Percentiles rank a stretch among this genome's conserved stretches.
Evolutionary conservation across 2,113 vertebrate species (phyloP).

Genomic region (Mola mola): DNA sequence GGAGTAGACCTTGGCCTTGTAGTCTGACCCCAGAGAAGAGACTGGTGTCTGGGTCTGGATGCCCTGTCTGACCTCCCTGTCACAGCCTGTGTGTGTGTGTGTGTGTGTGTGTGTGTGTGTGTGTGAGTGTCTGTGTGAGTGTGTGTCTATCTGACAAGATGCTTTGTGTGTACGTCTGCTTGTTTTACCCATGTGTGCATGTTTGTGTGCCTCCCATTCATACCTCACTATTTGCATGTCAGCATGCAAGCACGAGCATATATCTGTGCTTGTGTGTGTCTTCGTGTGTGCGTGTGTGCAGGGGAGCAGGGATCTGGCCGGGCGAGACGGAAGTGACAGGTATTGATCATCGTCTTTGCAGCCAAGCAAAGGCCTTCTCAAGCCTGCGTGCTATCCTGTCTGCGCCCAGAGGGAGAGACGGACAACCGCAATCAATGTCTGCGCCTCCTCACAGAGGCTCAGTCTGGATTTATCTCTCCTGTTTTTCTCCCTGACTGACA

Average conservation of each 20-base stretch:
- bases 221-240: slow-evolving; percentile 18
- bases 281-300: slow-evolving; percentile 16
- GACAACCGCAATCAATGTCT: slow-evolving; percentile 72
- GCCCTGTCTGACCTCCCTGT: slow-evolving; percentile 77
- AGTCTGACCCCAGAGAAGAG: slow-evolving; percentile 77
- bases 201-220: slow-evolving; percentile 1
- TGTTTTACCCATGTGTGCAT: slow-evolving; percentile 4
- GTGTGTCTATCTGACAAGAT: slow-evolving; percentile 40
- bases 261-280: slow-evolving; percentile 30
- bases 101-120: slow-evolving; percentile 34
- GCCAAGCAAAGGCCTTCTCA: slow-evolving; percentile 74
- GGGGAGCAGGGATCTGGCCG: slow-evolving; percentile 52
- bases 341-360: slow-evolving; percentile 80
- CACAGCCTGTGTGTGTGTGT: slow-evolving; percentile 45
- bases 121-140: slow-evolving; percentile 31
- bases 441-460: slow-evolving; percentile 56
- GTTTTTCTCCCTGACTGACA: slow-evolving; percentile 59
- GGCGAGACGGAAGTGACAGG: slow-evolving; percentile 80
- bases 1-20: slow-evolving; percentile 80
- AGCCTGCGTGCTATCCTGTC: slow-evolving; percentile 72
- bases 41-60: slow-evolving; percentile 78
- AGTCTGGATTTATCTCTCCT: slow-evolving; percentile 53
- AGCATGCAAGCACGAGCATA: slow-evolving; percentile 3
- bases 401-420: slow-evolving; percentile 49
- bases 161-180: slow-evolving; percentile 15